These are phyloP conservation scores for Drosophila sp. DNA, from an alignment of 1,140 invertebrate species.

Conservation along the genomic window DNA sequence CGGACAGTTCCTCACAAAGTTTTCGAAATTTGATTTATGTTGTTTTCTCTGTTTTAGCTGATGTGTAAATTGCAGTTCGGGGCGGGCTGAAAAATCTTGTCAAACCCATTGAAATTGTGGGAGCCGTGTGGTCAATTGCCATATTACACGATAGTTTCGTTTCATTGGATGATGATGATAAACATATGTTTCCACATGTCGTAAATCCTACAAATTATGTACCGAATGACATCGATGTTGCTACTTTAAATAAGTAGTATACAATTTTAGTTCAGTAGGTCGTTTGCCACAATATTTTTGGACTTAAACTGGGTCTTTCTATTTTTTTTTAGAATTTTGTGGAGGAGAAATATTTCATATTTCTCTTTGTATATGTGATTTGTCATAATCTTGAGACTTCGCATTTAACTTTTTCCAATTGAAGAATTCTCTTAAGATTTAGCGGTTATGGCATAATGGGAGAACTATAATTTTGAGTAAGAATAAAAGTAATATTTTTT, in stretches of 20 bases:
- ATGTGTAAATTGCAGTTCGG: slow-evolving; percentile 22
- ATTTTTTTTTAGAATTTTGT: neutral
- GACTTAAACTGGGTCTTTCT: neutral
- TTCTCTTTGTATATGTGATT: neutral
- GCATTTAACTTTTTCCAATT: neutral
- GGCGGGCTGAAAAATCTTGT: slow-evolving; percentile 22
- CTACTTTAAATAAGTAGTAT: slow-evolving; percentile 2
- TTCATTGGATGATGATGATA: slow-evolving; percentile 45
- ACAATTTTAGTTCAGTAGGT: slow-evolving; percentile 37
- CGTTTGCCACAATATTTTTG: slow-evolving; percentile 10
- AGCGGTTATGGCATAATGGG: too few species aligned
- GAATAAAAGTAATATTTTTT: neutral
- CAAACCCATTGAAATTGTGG: slow-evolving; percentile 24
- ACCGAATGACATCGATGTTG: slow-evolving; percentile 33
- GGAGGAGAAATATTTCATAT: neutral
- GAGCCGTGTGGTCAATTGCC: slow-evolving; percentile 22
- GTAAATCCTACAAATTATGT: slow-evolving; percentile 59
- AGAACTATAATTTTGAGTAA: neutral
- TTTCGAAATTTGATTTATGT: slow-evolving; percentile 37
- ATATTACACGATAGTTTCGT: slow-evolving; percentile 41
- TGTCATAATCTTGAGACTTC: neutral
- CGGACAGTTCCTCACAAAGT: neutral
- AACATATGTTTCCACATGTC: slow-evolving; percentile 64
- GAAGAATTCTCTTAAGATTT: too few species aligned
- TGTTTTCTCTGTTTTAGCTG: slow-evolving; percentile 30